Evolutionary conservation across 1,140 invertebrate species (phyloP).

Genomic region (Caenorhabditis inopinata): DNA sequence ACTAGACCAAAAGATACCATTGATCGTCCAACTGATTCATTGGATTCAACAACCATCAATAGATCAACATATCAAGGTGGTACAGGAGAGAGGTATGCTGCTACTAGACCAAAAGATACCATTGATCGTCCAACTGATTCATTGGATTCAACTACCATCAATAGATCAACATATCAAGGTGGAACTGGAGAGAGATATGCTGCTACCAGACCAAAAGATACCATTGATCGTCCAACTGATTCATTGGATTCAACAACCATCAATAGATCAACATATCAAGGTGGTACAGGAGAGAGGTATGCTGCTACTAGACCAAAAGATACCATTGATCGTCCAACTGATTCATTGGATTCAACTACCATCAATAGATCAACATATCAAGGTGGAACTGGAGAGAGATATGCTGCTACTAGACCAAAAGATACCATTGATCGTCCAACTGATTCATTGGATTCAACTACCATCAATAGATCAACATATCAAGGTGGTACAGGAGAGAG

Average conservation of each 20-base stretch:
- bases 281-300: not conserved
- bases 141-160: not conserved
- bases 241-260: not conserved
- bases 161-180: not conserved
- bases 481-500: not conserved
- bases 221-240: not conserved
- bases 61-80: not conserved
- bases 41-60: not conserved
- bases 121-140: conserved; percentile 1
- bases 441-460: not conserved
- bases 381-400: not conserved
- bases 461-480: not conserved
- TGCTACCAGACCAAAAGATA: not conserved
- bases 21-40: not conserved
- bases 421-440: not conserved
- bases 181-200: not conserved
- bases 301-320: not conserved
- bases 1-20: not conserved
- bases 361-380: not conserved
- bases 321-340: not conserved
- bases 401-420: not conserved
- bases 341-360: not conserved
- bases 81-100: not conserved
- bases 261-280: not conserved
- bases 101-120: not conserved